Base-by-base conservation (phyloP, 92 coral and sea anemone genomes). In the Paramuricea clavata region DNA sequence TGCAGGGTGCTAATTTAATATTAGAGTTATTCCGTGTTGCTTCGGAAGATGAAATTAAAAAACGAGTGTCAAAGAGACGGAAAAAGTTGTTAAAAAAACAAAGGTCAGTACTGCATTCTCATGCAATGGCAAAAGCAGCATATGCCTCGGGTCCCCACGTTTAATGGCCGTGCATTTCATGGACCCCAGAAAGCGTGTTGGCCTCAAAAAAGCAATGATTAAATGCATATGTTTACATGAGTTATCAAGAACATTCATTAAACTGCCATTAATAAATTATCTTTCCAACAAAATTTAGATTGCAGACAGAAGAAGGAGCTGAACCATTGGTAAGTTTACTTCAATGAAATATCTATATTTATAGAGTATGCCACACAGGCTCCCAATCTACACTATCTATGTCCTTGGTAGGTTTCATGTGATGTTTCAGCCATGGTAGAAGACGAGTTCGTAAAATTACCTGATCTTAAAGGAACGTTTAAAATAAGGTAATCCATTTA, bases 41-140 rank as follows among this genome's bases (percentile, higher is more conserved):
- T 75, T 87, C 86, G 32, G 99, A 97, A 50, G 98, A 97, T 42
- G 99, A 97, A 68, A 78, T 97, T 49, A 87, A 91, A 36, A 97
- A 94, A 68, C 88, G 85, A 35, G 69, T 97, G 25, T 86, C 92
- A 81, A 94, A 91, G 89, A 93, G 87, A 81, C 65, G 91, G 15
- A 97, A 94, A 79, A 97, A 92, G 69, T 62, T 77, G 12, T 22
- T 52, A 35, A 91, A 78, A 52, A 87, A 88, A 32, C 97, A 89
- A 25, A 89, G 94, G 97, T 91, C 35, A 7, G 74, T 54, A 6
- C 11, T 19, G 11, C 22, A 19, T 47, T 47, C 54, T 6, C 54
- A 5, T 12, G 4, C 3, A 2, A 3, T 36, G 42, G 8, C 42
- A 36, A 36, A 36, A 36, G 42, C 42, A 8, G 4, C 3, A 8